Conservation (phyloP, 2,888 invertebrate genomes). For the Calameuta pallipes region DNA sequence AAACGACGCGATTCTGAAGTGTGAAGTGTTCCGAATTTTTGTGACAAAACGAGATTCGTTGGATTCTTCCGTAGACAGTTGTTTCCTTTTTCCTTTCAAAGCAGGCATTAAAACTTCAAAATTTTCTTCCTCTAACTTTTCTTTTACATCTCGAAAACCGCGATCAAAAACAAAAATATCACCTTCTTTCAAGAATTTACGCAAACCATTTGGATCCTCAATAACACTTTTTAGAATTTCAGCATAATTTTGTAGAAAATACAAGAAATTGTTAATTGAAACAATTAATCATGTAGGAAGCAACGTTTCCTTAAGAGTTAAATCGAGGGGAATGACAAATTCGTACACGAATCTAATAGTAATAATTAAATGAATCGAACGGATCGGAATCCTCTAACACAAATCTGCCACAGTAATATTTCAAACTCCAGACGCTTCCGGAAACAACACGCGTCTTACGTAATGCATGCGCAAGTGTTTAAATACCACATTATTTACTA, state of each 20-base stretch:
- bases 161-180: slow-evolving; percentile 31
- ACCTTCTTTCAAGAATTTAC: slow-evolving; percentile 19
- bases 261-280: too few species aligned
- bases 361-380: too few species aligned
- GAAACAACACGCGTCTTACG: too few species aligned
- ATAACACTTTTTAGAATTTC: slow-evolving; percentile 29
- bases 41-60: slow-evolving; percentile 35
- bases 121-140: slow-evolving; percentile 17
- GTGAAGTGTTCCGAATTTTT: slow-evolving; percentile 30
- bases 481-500: too few species aligned
- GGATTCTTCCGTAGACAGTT: slow-evolving; percentile 31
- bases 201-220: slow-evolving; percentile 20
- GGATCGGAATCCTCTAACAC: too few species aligned
- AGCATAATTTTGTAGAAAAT: slow-evolving; percentile 28
- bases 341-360: too few species aligned
- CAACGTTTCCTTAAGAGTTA: too few species aligned
- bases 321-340: too few species aligned
- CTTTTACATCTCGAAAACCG: slow-evolving; percentile 30
- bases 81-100: slow-evolving; percentile 33
- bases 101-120: slow-evolving; percentile 35
- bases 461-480: too few species aligned
- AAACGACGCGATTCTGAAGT: slow-evolving; percentile 26
- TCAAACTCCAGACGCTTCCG: too few species aligned
- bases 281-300: too few species aligned
- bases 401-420: too few species aligned